Conservation (phyloP, 2,888 invertebrate species). For the Sarcophaga caerulescens region DNA sequence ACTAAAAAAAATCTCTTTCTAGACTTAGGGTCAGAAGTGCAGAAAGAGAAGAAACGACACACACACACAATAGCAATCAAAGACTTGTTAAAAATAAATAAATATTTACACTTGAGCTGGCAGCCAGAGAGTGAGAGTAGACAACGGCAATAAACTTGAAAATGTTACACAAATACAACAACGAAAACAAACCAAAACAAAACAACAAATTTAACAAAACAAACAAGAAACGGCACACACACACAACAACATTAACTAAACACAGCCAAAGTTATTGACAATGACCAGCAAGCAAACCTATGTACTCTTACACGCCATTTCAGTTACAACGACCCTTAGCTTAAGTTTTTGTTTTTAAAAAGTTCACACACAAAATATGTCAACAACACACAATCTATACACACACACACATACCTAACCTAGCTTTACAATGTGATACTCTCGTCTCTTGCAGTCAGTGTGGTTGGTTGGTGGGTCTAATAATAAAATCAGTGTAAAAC, state of each 20-base stretch:
- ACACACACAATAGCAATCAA: conserved; percentile 31
- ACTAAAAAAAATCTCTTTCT: too few species aligned
- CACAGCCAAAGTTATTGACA: too few species aligned
- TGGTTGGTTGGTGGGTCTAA: conserved; percentile 6
- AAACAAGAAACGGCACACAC: too few species aligned
- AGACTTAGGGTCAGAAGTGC: background rate
- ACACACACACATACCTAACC: background rate
- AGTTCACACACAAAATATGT: conserved; percentile 19
- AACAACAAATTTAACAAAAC: too few species aligned
- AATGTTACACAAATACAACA: background rate
- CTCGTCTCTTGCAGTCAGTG: background rate
- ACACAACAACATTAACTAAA: too few species aligned
- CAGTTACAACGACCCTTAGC: conserved; percentile 49
- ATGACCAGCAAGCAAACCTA: background rate
- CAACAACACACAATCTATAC: background rate
- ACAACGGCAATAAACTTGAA: background rate
- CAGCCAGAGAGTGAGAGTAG: background rate
- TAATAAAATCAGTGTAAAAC: background rate
- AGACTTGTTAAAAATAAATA: conserved; percentile 48
- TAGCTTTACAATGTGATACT: conserved; percentile 7
- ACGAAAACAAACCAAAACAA: too few species aligned
- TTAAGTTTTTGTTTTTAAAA: conserved; percentile 10
- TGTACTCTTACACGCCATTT: background rate
- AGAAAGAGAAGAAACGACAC: background rate
- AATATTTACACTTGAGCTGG: conserved; percentile 51